phyloP scores from a whole-genome alignment of 2,888 invertebrate species.

The Villa cingulata region DNA sequence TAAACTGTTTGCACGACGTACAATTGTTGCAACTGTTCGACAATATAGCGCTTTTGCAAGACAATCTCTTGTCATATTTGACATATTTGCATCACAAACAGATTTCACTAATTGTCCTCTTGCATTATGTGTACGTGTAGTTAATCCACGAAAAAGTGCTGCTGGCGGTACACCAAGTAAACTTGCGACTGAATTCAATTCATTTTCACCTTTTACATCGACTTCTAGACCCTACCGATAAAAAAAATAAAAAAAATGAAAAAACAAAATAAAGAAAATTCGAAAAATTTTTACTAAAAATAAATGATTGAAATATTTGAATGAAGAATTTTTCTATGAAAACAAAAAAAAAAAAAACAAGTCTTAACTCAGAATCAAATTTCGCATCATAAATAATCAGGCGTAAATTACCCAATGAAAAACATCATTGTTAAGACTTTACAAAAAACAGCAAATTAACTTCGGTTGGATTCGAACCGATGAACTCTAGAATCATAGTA shows the following conservation, averaged over 20 bases:
- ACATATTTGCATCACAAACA: slow-evolving; percentile 71
- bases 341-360: background rate
- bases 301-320: background rate
- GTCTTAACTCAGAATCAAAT: slow-evolving; percentile 23
- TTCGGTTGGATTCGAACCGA: too few relatives aligned
- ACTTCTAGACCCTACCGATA: slow-evolving; percentile 59
- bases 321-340: background rate
- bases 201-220: slow-evolving; percentile 66
- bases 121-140: slow-evolving; percentile 66
- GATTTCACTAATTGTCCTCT: slow-evolving; percentile 67
- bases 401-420: slow-evolving; percentile 32
- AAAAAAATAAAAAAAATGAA: slow-evolving; percentile 4
- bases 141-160: slow-evolving; percentile 54
- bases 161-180: slow-evolving; percentile 49
- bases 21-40: slow-evolving; percentile 86
- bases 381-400: slow-evolving; percentile 21
- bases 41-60: slow-evolving; percentile 86
- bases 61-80: slow-evolving; percentile 77
- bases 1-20: slow-evolving; percentile 80
- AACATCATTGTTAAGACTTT: slow-evolving; percentile 28
- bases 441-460: too few relatives aligned
- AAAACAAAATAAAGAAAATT: too few relatives aligned
- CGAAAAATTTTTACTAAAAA: background rate
- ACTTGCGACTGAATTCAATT: slow-evolving; percentile 74
- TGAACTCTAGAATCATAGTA: too few relatives aligned